Conservation (phyloP, 2,113 vertebrate species). For the Pelecanoides urinatrix region DNA sequence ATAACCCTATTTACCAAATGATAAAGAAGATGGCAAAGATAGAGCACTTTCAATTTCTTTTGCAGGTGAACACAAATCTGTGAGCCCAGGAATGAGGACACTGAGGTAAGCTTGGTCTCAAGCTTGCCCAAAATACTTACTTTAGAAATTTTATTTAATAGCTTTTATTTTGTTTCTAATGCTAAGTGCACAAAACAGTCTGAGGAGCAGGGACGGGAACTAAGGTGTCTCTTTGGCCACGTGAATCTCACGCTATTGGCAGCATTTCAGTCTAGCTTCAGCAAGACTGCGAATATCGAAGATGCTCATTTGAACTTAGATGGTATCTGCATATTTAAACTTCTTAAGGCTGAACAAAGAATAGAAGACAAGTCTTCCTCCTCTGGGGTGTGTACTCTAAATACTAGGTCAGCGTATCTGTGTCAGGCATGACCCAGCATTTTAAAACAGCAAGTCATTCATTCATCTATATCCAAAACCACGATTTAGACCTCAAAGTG, state of each 20-base stretch:
- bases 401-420: not conserved
- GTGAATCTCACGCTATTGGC: not conserved
- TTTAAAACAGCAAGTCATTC: not conserved
- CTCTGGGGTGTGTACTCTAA: not conserved
- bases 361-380: not conserved
- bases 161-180: not conserved
- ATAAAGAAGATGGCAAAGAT: not conserved
- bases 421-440: not conserved
- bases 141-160: not conserved
- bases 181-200: not conserved
- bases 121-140: not conserved
- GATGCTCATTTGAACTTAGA: not conserved
- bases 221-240: not conserved
- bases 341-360: not conserved
- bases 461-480: not conserved
- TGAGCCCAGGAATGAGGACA: not conserved
- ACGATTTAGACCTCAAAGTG: not conserved
- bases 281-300: not conserved
- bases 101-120: not conserved
- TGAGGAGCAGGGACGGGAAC: not conserved
- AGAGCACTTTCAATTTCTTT: not conserved
- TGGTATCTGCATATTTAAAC: not conserved
- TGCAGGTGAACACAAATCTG: not conserved
- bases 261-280: not conserved
- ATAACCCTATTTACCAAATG: not conserved